Evolutionary conservation across 1,140 invertebrate species (phyloP).

Genomic region (Ridgeia piscesae): DNA sequence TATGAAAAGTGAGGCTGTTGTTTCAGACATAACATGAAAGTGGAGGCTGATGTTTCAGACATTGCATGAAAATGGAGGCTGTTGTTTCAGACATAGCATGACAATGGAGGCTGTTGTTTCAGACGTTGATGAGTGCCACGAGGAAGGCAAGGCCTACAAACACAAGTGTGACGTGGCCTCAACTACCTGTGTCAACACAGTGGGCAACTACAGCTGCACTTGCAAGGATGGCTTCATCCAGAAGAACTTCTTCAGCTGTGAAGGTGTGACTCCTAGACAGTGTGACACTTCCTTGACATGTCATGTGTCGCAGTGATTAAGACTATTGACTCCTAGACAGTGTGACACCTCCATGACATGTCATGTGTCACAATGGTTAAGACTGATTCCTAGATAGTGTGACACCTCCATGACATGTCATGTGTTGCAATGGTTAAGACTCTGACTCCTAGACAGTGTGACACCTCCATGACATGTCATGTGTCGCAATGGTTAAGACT

Average conservation of each 20-base stretch:
- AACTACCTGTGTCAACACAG: not conserved
- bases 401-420: not conserved
- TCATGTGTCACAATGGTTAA: too few relatives aligned
- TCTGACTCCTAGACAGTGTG: not conserved
- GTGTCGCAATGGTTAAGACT: too few relatives aligned
- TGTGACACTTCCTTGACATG: not conserved
- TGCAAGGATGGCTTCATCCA: not conserved
- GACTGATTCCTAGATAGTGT: not conserved
- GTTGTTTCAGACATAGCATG: not conserved
- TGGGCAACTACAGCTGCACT: conserved; percentile 7
- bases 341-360: not conserved
- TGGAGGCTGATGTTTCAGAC: not conserved
- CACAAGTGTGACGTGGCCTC: not conserved
- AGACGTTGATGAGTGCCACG: conserved; percentile 8
- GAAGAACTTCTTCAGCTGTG: not conserved
- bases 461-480: not conserved
- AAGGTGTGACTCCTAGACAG: not conserved
- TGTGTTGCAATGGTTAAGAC: too few relatives aligned
- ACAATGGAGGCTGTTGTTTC: not conserved
- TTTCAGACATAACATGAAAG: not conserved
- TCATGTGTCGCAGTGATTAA: too few relatives aligned
- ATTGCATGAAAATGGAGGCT: not conserved
- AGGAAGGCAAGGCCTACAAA: too few relatives aligned
- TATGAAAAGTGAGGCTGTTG: not conserved
- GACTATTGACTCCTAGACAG: not conserved